phyloP scores from a whole-genome alignment of 2,113 vertebrate genomes.

The Himantopus leucocephalus region DNA sequence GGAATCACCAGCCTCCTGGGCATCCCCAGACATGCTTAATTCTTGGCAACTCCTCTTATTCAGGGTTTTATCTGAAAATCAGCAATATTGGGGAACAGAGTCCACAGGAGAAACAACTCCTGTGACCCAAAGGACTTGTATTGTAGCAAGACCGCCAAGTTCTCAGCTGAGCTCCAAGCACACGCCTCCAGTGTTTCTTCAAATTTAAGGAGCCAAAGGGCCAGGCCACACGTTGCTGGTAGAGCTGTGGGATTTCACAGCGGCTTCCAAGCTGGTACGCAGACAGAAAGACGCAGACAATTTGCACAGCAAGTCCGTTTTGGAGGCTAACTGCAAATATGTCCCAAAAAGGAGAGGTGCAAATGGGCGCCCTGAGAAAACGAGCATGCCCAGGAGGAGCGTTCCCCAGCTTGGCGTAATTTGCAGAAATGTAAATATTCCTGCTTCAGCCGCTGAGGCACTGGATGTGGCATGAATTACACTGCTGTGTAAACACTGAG shows the following conservation, averaged over 20 bases:
- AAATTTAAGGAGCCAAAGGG: not conserved
- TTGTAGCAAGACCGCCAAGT: not conserved
- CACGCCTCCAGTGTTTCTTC: not conserved
- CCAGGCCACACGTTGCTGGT: not conserved
- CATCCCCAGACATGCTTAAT: not conserved
- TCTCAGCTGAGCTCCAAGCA: not conserved
- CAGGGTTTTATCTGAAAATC: not conserved
- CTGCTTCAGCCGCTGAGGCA: not conserved
- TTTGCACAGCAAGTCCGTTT: not conserved
- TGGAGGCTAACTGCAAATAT: not conserved
- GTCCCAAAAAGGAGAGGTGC: not conserved
- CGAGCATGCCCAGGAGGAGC: not conserved
- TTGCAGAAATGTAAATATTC: not conserved
- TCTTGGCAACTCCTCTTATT: not conserved
- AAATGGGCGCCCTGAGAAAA: not conserved
- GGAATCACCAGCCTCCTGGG: not conserved
- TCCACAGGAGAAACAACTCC: not conserved
- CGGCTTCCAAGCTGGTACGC: not conserved
- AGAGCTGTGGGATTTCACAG: not conserved
- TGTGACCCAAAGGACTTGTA: not conserved
- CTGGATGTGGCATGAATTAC: not conserved
- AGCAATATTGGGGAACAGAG: not conserved
- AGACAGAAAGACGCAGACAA: fast-evolving
- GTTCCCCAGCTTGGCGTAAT: fast-evolving
- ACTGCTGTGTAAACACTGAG: not conserved